phyloP scores from a whole-genome alignment of 1,140 invertebrate genomes.

The Drosophila navojoa region DNA sequence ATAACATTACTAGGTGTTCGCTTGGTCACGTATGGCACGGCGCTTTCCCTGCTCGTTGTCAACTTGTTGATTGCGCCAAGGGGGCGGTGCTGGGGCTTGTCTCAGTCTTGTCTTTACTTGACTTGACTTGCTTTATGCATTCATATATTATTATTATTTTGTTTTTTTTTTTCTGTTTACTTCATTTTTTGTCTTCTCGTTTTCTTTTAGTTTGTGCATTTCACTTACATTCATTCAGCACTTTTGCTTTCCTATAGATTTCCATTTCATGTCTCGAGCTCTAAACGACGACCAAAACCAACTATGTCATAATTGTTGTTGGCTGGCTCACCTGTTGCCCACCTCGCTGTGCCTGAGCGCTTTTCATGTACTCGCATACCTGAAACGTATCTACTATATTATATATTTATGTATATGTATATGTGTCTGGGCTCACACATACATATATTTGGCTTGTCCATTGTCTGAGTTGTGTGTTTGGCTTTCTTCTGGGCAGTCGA shows the following conservation, averaged over 20 bases:
- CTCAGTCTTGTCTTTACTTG: slow-evolving; percentile 5
- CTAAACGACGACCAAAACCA: slow-evolving; percentile 36
- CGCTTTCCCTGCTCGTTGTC: slow-evolving; percentile 60
- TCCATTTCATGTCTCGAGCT: slow-evolving; percentile 56
- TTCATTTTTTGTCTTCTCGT: slow-evolving; percentile 17
- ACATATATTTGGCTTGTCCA: slow-evolving; percentile 5
- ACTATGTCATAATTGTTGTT: slow-evolving; percentile 71
- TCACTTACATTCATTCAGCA: slow-evolving; percentile 61
- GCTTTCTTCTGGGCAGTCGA: slow-evolving; percentile 53
- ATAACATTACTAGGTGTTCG: background rate
- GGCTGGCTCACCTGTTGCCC: background rate
- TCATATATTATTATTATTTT: slow-evolving; percentile 7
- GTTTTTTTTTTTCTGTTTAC: slow-evolving; percentile 2
- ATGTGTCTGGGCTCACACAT: background rate
- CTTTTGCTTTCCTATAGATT: slow-evolving; percentile 70
- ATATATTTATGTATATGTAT: background rate
- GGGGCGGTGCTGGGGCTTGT: background rate
- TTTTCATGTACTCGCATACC: slow-evolving; percentile 23
- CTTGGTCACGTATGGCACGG: slow-evolving; percentile 68
- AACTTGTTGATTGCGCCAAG: background rate
- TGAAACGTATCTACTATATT: background rate
- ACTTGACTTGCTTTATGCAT: slow-evolving; percentile 11
- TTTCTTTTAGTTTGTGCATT: slow-evolving; percentile 59
- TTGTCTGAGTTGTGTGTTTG: slow-evolving; percentile 17
- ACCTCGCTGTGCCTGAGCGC: slow-evolving; percentile 20